Evolutionary conservation across 2,113 vertebrate species (phyloP), one percentile per base, ranked within the genome.

Genomic region (Larimichthys crocea): DNA sequence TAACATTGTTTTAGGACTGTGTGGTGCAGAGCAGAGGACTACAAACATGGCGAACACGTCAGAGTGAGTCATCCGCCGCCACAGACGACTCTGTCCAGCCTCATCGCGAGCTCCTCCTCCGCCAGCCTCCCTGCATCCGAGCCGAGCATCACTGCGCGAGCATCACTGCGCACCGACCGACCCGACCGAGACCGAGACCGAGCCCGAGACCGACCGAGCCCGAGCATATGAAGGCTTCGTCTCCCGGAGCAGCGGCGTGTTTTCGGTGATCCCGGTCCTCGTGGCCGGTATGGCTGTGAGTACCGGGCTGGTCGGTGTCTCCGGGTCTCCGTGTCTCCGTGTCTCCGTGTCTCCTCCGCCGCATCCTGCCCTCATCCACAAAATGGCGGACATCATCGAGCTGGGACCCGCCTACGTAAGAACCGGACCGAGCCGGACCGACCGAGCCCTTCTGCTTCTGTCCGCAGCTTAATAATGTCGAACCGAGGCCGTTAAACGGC

Each of bases 351-450:
- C 53, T 40, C 72, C 49, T 52, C 75, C 83, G 80, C 75, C 82
- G 80, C 83, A 88, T 69, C 89, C 88, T 81, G 80, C 79, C 50
- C 79, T 3, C 3, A 69, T 15, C 66, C 91, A 92, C 94, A 95
- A 96, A 94, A 96, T 96, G 95, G 95, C 95, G 94, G 95, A 96
- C 88, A 94, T 95, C 63, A 93, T 94, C 66, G 94, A 95, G 81
- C 92, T 96, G 87, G 91, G 92, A 95, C 90, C 94, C 76, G 84
- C 91, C 80, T 95, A 95, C 86, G 95, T 96, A 76, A 95, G 95
- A 79, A 20, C 11, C 66, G 24, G 24, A 26, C 24, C 24, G 24
- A 26, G 24, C 24, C 24, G 24, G 24, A 26, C 24, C 24, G 24
- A 26, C 24, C 24, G 19, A 76, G 75, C 73, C 22, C 83, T 15